Base-by-base conservation (phyloP, 1,140 invertebrate species). In the Zaprionus vittiger region DNA sequence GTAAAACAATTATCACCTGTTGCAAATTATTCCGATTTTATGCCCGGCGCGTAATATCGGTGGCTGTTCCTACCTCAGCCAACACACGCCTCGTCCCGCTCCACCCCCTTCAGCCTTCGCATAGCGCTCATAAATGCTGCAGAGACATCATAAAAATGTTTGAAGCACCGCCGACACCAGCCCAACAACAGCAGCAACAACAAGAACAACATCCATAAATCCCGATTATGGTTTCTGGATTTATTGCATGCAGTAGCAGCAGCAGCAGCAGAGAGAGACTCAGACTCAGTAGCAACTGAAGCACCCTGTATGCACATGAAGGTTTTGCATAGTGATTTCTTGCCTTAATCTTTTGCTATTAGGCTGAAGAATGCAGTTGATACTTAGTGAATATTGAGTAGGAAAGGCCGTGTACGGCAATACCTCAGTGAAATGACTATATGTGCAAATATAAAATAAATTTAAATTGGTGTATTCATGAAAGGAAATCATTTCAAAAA, bases 101-200 rank as follows among this genome's bases (percentile, higher is more conserved):
- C 31, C 47, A 38, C 63, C 38, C 41, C 57, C 59, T 49, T 9
- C 44, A 37, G 26, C 22, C 24, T 5, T 44, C 28, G 17, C 52
- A 49, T 52, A 65, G 34, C 69, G 44, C 85, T 91, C 85, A 90
- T 90, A 90, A 90, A 90, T 91, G 80, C 82, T 91, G 85, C 84
- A 90, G 86, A 91, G 85, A 90, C 85, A 90, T 91, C 85, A 90
- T 90, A 90, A 90, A 90, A 90, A 91, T 91, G 85, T 90, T 90
- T 90, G 82, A 90, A 85, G 82, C 85, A 85, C 79, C 82, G 79
- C 78, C 81, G 68, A 52, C 76, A 71, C 64, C 59, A 82, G 41
- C 60, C 49, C 73, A 44, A 57, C 69, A 76, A 44, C 73, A 69
- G 49, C 56, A 62, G 17, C 61, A 64, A 38, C 68, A 76, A 55